These are phyloP conservation scores for Camponotus floridanus DNA, from an alignment of 1,140 invertebrate species.

Conservation along the genomic window DNA sequence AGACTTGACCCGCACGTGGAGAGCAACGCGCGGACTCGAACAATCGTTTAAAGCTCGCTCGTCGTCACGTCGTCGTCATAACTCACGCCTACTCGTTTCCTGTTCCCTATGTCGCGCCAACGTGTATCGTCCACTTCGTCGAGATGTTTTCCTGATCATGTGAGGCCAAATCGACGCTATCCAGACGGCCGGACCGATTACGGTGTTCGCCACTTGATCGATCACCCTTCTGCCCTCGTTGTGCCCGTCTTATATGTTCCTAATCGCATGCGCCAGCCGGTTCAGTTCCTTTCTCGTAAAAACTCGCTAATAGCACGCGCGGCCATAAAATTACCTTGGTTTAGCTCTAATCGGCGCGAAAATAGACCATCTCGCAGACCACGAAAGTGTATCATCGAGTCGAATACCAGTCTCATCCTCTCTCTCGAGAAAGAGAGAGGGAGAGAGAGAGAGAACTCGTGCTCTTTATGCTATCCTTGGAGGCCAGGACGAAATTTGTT, in stretches of 20 bases:
- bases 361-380: neutral
- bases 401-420: neutral
- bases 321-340: slow-evolving; percentile 62
- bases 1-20: slow-evolving; percentile 4
- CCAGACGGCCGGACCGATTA: slow-evolving; percentile 23
- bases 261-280: slow-evolving; percentile 36
- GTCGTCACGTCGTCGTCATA: slow-evolving; percentile 47
- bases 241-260: slow-evolving; percentile 46
- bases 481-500: slow-evolving; percentile 79
- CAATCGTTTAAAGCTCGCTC: no score
- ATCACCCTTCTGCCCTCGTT: neutral
- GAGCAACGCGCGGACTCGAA: no score
- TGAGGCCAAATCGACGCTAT: slow-evolving; percentile 69
- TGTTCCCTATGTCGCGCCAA: slow-evolving; percentile 62
- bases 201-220: neutral
- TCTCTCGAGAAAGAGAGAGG: neutral
- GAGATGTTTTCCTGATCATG: slow-evolving; percentile 77
- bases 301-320: neutral
- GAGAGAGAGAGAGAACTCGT: neutral
- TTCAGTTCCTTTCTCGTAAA: slow-evolving; percentile 46
- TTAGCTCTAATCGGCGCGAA: slow-evolving; percentile 73
- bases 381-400: neutral
- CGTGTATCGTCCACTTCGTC: neutral
- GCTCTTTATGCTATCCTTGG: slow-evolving; percentile 80
- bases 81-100: slow-evolving; percentile 68